Conservation (phyloP, 2,113 vertebrate species). For the Recurvirostra avosetta region DNA sequence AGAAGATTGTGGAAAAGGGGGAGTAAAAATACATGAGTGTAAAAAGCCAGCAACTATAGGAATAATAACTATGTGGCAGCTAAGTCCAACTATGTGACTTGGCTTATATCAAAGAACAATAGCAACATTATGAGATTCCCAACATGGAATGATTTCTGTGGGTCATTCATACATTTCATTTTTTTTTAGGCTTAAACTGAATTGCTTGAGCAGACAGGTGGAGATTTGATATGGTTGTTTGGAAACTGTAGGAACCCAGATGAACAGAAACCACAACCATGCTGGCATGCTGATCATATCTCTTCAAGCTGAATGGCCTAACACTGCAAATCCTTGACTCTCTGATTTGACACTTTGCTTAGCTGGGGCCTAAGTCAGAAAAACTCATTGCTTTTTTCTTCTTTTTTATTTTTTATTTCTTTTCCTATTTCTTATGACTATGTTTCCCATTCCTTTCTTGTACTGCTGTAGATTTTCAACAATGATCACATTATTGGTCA, state of each 20-base stretch:
- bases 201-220: neutral
- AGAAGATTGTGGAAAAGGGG: neutral
- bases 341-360: neutral
- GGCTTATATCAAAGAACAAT: neutral
- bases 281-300: neutral
- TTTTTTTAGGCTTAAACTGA: neutral
- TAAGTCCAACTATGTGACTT: neutral
- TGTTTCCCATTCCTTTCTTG: constrained; percentile 29
- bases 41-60: neutral
- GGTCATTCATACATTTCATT: constrained; percentile 10
- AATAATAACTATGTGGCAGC: neutral
- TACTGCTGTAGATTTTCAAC: constrained; percentile 19
- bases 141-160: neutral
- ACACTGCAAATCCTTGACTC: neutral
- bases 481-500: constrained; percentile 51
- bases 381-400: neutral
- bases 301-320: neutral
- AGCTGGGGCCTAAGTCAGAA: neutral
- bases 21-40: neutral
- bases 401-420: neutral
- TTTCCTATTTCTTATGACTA: neutral
- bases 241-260: neutral
- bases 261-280: neutral
- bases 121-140: neutral
- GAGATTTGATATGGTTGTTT: neutral